Base-by-base conservation (phyloP, 2,113 vertebrate genomes). In the Lontra canadensis region DNA sequence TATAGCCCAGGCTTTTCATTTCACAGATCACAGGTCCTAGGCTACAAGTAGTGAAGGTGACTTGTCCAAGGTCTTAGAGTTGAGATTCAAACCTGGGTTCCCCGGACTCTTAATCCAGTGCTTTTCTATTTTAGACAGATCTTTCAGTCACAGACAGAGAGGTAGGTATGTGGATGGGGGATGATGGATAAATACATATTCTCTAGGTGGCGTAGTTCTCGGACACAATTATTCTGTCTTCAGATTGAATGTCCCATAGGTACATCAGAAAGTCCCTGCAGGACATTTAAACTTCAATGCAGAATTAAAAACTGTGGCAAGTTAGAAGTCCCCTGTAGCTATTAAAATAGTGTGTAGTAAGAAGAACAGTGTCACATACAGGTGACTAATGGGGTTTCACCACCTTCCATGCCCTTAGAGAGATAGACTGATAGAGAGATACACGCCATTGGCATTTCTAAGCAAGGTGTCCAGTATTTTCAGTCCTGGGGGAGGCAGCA, bases 401-500 rank as follows among this genome's bases (percentile, higher is more conserved):
- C 57, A 25, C 55, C 26, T 87, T 39, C 47, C 42, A 34, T 4
- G 9, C 31, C 57, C 4, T 69, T 67, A 55, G 9, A 57, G 26
- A 88, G 23, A 79, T 6, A 80, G 15, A 82, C 5, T 13, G 61
- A 65, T 39, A 95, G 21, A 76, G 89, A 61, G 39, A 81, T 18
- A 80, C 29, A 69, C 18, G 59, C 39, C 36, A 55, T 57, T 82
- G 74, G 44, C 52, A 88, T 98, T 98, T 98, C 92, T 98, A 98
- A 98, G 97, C 91, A 84, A 29, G 61, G 97, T 97, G 92, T 92
- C 96, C 94, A 97, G 96, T 82, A 67, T 39, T 97, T 92, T 98
- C 93, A 96, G 88, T 97, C 95, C 95, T 98, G 95, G 96, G 97
- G 95, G 96, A 97, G 87, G 78, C 94, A 42, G 89, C 94, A 98